phyloP scores from a whole-genome alignment of 2,113 vertebrate species.

The Athene cunicularia region DNA sequence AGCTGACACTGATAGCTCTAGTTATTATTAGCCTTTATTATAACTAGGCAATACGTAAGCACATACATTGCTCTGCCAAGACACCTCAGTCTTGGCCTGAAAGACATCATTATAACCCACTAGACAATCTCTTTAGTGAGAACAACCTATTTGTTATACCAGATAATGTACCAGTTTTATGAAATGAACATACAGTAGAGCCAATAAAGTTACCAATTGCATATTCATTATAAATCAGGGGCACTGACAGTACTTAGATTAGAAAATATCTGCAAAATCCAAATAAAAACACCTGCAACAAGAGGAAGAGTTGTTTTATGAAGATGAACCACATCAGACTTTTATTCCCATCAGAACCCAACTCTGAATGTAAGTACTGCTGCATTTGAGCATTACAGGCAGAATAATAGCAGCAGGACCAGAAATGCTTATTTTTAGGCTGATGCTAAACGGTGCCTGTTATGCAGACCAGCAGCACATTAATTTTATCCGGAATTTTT shows the following conservation, averaged over 20 bases:
- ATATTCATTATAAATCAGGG: background rate
- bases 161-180: fast-evolving
- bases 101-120: background rate
- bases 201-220: background rate
- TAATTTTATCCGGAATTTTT: background rate
- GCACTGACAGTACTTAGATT: background rate
- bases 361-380: background rate
- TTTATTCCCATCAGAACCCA: background rate
- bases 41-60: background rate
- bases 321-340: background rate
- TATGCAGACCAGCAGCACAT: background rate
- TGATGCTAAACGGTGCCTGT: background rate
- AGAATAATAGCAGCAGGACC: background rate
- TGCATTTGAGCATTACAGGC: background rate
- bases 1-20: background rate
- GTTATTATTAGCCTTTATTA: background rate
- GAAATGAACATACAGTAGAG: background rate
- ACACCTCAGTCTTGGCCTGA: background rate
- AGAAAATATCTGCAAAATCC: background rate
- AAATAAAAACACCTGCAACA: background rate
- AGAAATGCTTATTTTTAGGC: background rate
- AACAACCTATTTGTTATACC: background rate
- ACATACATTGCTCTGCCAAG: background rate
- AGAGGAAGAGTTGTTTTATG: background rate
- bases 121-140: background rate